Evolutionary conservation across 2,888 invertebrate genomes (phyloP).

Genomic region (Plusia festucae): DNA sequence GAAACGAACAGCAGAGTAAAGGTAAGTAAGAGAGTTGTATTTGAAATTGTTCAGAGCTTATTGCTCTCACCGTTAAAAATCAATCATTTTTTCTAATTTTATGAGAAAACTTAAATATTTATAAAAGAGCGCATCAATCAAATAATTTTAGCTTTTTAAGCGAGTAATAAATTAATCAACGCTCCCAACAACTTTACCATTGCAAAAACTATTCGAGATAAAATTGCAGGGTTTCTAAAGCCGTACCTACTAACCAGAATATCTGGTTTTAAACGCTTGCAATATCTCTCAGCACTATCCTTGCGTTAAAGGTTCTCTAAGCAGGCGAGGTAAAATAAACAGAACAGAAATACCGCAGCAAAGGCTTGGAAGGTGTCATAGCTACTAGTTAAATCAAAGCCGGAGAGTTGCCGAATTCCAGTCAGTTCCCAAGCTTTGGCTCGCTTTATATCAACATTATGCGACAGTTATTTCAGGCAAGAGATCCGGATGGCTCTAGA

Average conservation of each 20-base stretch:
- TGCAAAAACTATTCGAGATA: too few relatives aligned
- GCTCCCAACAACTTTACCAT: constrained; percentile 4
- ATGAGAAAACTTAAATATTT: too few relatives aligned
- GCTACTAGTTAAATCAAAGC: constrained; percentile 57
- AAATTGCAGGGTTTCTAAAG: constrained; percentile 20
- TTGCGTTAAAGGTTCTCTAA: constrained; percentile 31
- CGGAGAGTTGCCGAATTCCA: constrained; percentile 55
- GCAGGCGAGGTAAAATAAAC: constrained; percentile 47
- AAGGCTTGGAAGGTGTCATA: constrained; percentile 49
- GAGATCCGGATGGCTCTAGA: constrained; percentile 76
- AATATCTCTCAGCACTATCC: constrained; percentile 17
- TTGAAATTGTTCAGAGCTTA: too few relatives aligned
- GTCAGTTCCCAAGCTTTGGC: constrained; percentile 63
- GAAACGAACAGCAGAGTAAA: too few relatives aligned
- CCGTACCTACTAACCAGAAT: constrained; percentile 5
- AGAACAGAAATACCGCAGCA: constrained; percentile 44
- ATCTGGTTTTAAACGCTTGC: constrained; percentile 21
- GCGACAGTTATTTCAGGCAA: constrained; percentile 83
- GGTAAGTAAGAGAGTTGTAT: too few relatives aligned
- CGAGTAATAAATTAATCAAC: constrained; percentile 12
- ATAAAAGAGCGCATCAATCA: too few relatives aligned
- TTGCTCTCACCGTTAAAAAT: too few relatives aligned
- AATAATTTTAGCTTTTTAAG: too few relatives aligned
- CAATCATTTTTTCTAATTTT: too few relatives aligned
- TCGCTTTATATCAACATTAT: constrained; percentile 80